Base-by-base conservation (phyloP, 2,888 invertebrate species). In the Thera britannica region DNA sequence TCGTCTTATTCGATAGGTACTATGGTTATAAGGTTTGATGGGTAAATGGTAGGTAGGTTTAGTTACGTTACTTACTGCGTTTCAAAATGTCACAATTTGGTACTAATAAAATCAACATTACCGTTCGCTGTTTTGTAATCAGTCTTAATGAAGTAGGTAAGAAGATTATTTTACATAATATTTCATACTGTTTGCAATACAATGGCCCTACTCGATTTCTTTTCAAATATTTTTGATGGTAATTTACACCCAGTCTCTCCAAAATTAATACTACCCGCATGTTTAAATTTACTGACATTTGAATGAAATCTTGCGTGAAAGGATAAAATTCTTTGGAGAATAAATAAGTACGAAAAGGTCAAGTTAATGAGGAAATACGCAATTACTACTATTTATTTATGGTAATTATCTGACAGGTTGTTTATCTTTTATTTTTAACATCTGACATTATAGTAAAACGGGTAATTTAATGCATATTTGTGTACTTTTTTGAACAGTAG, bases 221-320 rank as follows among this genome's bases (percentile, higher is more conserved):
- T 7, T 41, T 41, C 41, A 41, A 41, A 52, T 52, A 35, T 34
- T 52, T 52, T 9, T 35, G 4, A 12, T 12, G 4, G 7, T 23
- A 34, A 52, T 8, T 2, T 23, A 35, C n/a, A 12, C 12, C 7
- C 7, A 36, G 36, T 67, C 23, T 44, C 8, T 35, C 56, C 35
- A 58, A 65, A 67, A 54, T 62, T 35, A 35, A 9, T 48, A 57
- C 68, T 73, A 75, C 75, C 75, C 73, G 73, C 72, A 73, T 72
- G 46, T 44, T 56, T 35, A 54, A 63, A 71, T 67, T 70, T 57
- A 63, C 62, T 71, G 62, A 71, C 68, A 63, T 59, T 65, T 65
- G 36, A 63, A 56, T 56, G 41, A 49, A 7, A 58, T 58, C 52
- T 46, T 56, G 48, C 44, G 62, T 69, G 62, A 65, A 65, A 62